Evolutionary conservation across 2,888 invertebrate species (phyloP).

Genomic region (Dorcus parallelipipedus): DNA sequence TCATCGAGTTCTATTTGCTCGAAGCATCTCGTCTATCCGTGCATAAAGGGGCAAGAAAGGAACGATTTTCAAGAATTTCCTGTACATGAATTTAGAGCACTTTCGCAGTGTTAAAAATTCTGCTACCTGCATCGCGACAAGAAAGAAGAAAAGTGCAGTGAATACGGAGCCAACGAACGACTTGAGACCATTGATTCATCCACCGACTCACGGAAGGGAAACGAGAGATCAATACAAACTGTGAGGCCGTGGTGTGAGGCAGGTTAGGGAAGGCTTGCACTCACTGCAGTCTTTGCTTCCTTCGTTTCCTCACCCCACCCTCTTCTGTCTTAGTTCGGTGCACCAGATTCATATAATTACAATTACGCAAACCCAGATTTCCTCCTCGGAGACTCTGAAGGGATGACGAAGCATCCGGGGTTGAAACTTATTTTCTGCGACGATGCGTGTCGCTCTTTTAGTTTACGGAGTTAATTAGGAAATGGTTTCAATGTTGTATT

Average conservation of each 20-base stretch:
- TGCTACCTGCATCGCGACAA: slow-evolving; percentile 9
- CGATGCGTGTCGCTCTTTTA: no score
- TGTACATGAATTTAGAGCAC: background rate
- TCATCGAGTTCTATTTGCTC: background rate
- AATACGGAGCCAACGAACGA: slow-evolving; percentile 38
- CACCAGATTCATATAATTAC: slow-evolving; percentile 36
- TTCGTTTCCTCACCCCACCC: slow-evolving; percentile 35
- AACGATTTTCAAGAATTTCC: background rate
- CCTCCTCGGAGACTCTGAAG: slow-evolving; percentile 1
- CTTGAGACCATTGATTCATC: slow-evolving; percentile 45
- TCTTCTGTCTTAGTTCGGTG: slow-evolving; percentile 34
- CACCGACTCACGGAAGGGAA: slow-evolving; percentile 42
- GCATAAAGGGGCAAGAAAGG: background rate
- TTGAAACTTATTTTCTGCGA: no score
- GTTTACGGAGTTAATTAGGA: no score
- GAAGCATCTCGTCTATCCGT: background rate
- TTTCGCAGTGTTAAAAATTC: background rate
- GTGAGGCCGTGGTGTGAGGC: slow-evolving; percentile 46
- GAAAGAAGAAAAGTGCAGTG: slow-evolving; percentile 27
- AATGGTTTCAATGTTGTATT: no score
- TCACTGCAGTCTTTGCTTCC: slow-evolving; percentile 46
- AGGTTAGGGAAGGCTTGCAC: slow-evolving; percentile 47
- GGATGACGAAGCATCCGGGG: no score
- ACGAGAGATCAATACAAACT: slow-evolving; percentile 49
- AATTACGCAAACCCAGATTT: slow-evolving; percentile 26